These are phyloP conservation scores for Anabas testudineus DNA, from an alignment of 2,797 vertebrate species.

Conservation along the genomic window DNA sequence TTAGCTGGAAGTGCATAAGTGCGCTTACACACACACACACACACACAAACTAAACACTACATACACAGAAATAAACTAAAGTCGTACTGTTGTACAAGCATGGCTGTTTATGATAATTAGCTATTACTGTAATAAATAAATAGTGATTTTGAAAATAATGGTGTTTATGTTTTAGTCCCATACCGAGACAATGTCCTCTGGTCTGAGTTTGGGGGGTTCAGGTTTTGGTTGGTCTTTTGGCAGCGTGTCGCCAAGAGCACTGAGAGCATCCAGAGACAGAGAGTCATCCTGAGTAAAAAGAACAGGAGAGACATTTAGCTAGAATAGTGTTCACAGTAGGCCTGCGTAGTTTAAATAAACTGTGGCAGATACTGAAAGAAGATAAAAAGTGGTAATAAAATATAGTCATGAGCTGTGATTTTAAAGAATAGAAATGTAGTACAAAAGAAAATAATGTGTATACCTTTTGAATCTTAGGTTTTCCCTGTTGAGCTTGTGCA, in stretches of 20 bases:
- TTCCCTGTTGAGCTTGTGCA: not conserved
- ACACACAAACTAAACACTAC: too few relatives aligned
- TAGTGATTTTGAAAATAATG: too few relatives aligned
- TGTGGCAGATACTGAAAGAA: not conserved
- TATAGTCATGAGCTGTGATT: not conserved
- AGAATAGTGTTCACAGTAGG: not conserved
- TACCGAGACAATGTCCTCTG: slow-evolving; percentile 81
- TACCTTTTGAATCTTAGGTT: slow-evolving; percentile 27
- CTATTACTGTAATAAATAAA: too few relatives aligned
- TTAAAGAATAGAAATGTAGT: not conserved
- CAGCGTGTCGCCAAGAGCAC: slow-evolving; percentile 70
- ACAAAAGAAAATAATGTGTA: not conserved
- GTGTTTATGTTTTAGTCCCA: not conserved
- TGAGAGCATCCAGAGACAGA: slow-evolving; percentile 76
- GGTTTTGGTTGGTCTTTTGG: slow-evolving; percentile 63
- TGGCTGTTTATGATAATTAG: too few relatives aligned
- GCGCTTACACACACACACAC: too few relatives aligned
- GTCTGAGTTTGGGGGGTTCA: slow-evolving; percentile 72
- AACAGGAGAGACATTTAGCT: slow-evolving; percentile 1
- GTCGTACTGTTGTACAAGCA: too few relatives aligned
- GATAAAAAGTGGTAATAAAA: not conserved
- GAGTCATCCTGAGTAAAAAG: slow-evolving; percentile 50
- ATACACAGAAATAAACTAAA: too few relatives aligned
- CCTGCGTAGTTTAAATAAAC: not conserved
- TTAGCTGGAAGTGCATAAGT: too few relatives aligned